Percentiles rank a stretch among this genome's conserved stretches.
phyloP scores from a whole-genome alignment of 2,113 vertebrate genomes.

The Donacobius atricapilla region DNA sequence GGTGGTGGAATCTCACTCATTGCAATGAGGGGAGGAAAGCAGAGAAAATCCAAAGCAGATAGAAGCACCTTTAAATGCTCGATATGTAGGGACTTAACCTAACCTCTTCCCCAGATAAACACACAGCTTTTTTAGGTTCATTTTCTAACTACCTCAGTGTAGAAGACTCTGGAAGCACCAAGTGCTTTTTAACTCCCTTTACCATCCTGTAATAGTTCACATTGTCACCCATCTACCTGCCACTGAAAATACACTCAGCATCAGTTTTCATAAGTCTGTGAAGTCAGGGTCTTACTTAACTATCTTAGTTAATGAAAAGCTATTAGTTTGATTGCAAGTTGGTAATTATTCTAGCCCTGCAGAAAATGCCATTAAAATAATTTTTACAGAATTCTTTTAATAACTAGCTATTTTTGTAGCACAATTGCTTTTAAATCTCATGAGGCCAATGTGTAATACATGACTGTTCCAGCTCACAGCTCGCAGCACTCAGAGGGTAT shows the following conservation, averaged over 20 bases:
- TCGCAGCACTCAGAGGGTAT: constrained; percentile 16
- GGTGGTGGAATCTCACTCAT: background rate
- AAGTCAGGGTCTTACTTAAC: background rate
- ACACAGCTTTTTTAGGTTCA: background rate
- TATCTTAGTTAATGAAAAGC: constrained; percentile 51
- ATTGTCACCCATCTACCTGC: background rate
- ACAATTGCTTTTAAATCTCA: constrained; percentile 51
- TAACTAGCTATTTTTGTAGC: constrained; percentile 46
- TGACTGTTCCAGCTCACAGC: constrained; percentile 30
- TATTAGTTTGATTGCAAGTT: constrained; percentile 33
- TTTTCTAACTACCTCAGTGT: background rate
- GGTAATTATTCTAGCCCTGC: constrained; percentile 29
- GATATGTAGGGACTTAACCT: background rate
- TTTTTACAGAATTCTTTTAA: constrained; percentile 50
- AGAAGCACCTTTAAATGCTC: background rate
- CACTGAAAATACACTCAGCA: background rate
- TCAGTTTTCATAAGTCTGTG: background rate
- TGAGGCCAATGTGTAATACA: constrained; percentile 23
- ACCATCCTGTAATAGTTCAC: background rate
- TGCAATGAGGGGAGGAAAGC: background rate
- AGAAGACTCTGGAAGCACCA: background rate
- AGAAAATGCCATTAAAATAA: constrained; percentile 36
- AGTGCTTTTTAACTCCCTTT: background rate
- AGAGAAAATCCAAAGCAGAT: background rate
- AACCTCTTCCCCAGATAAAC: background rate